A percentile compares a stretch with the other conserved stretches of the same genome.
These are phyloP conservation scores for Charadrius vociferus DNA, from an alignment of 2,113 vertebrate genomes.

Conservation along the genomic window DNA sequence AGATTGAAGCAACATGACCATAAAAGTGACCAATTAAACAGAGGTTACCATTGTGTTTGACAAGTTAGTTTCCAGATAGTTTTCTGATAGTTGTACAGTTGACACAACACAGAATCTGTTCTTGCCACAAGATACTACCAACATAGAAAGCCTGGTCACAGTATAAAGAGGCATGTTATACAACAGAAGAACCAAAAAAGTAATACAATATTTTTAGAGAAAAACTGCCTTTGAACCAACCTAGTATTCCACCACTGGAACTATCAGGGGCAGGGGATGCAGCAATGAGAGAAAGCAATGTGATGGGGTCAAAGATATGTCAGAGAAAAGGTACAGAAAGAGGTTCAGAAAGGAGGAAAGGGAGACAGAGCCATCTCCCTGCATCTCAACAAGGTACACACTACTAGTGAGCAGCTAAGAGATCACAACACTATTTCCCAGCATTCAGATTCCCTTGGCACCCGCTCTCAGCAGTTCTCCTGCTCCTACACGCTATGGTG, in stretches of 20 bases:
- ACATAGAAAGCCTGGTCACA: not conserved
- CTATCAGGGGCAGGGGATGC: not conserved
- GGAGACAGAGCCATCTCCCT: not conserved
- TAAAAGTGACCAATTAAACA: not conserved
- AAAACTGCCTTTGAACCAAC: not conserved
- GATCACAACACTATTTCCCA: not conserved
- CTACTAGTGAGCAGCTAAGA: not conserved
- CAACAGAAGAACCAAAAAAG: not conserved
- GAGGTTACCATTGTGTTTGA: not conserved
- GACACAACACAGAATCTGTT: not conserved
- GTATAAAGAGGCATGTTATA: not conserved
- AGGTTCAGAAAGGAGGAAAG: not conserved
- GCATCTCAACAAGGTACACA: not conserved
- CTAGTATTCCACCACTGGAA: not conserved
- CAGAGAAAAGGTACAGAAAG: not conserved
- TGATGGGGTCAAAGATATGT: not conserved
- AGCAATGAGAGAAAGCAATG: not conserved
- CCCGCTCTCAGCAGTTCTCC: not conserved
- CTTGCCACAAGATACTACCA: not conserved
- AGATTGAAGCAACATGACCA: not conserved
- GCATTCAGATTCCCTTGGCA: not conserved
- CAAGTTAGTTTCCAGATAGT: not conserved
- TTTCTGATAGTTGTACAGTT: not conserved
- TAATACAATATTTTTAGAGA: not conserved
- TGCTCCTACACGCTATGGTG: not conserved